Conservation (phyloP, 2,888 invertebrate species). For the Xestia rhomboidea region DNA sequence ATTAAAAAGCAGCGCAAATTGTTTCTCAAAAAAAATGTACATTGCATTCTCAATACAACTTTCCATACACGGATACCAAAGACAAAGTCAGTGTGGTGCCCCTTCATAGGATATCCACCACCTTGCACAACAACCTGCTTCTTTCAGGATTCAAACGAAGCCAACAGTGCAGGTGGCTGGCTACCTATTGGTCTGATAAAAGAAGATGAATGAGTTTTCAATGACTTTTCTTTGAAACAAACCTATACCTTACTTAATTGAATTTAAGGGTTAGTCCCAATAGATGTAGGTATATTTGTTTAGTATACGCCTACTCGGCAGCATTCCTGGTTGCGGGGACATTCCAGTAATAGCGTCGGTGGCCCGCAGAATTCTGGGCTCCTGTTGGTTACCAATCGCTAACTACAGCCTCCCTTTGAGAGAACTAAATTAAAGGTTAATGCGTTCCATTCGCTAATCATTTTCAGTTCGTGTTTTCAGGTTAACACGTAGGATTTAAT, state of each 20-base stretch:
- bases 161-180: neutral
- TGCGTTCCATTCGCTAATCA: slow-evolving; percentile 7
- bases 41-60: neutral
- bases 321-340: slow-evolving; percentile 63
- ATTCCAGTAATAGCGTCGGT: slow-evolving; percentile 77
- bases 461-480: neutral
- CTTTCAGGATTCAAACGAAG: neutral
- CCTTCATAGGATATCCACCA: neutral
- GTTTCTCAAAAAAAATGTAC: neutral
- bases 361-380: slow-evolving; percentile 74
- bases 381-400: slow-evolving; percentile 67
- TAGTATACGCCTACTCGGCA: slow-evolving; percentile 16
- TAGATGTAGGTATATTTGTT: slow-evolving; percentile 28
- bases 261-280: slow-evolving; percentile 2
- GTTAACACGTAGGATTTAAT: neutral
- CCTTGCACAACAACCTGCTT: neutral
- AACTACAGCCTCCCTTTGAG: slow-evolving; percentile 58
- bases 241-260: neutral
- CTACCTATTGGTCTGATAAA: neutral
- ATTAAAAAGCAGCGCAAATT: slow-evolving; percentile 9
- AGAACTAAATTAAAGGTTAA: slow-evolving; percentile 63
- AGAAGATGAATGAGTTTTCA: neutral
- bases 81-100: neutral
- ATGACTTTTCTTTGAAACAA: neutral
- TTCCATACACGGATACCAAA: neutral